Conservation (phyloP, 2,113 vertebrate genomes). For the Lutjanus erythropterus region DNA sequence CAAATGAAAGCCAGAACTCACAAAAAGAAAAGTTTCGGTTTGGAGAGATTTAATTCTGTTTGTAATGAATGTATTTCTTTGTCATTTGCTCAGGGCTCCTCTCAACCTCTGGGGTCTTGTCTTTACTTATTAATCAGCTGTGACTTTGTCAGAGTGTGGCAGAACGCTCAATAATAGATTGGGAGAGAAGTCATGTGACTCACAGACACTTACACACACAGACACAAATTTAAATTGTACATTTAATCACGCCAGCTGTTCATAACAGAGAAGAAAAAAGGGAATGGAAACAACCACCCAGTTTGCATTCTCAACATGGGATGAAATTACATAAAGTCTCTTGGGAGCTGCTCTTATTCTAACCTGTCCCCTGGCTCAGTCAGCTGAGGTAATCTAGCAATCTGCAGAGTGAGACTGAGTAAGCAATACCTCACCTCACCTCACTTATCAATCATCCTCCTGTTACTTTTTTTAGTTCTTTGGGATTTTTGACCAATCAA, state of each 20-base stretch:
- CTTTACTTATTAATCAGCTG: slow-evolving; percentile 74
- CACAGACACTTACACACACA: slow-evolving; percentile 15
- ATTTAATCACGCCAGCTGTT: slow-evolving; percentile 42
- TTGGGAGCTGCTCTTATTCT: slow-evolving; percentile 47
- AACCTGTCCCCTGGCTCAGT: slow-evolving; percentile 31
- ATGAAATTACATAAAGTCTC: slow-evolving; percentile 49
- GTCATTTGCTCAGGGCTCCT: slow-evolving; percentile 46
- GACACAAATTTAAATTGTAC: slow-evolving; percentile 26
- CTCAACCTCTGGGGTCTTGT: slow-evolving; percentile 52
- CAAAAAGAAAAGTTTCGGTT: slow-evolving; percentile 19
- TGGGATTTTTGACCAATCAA: not conserved
- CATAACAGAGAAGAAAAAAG: slow-evolving; percentile 28
- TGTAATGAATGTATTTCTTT: slow-evolving; percentile 52
- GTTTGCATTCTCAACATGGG: slow-evolving; percentile 20
- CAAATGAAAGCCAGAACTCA: slow-evolving; percentile 41
- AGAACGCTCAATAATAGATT: slow-evolving; percentile 68
- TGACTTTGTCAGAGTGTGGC: slow-evolving; percentile 62
- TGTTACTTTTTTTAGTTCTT: slow-evolving; percentile 5
- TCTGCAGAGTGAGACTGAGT: slow-evolving; percentile 27
- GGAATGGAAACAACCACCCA: slow-evolving; percentile 23
- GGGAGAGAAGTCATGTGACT: slow-evolving; percentile 50
- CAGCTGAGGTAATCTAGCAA: slow-evolving; percentile 46
- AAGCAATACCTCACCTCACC: not conserved
- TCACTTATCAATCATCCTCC: slow-evolving; percentile 23
- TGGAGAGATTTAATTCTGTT: slow-evolving; percentile 37